Conservation (phyloP, 2,797 vertebrate species). For the Gorsachius magnificus region DNA sequence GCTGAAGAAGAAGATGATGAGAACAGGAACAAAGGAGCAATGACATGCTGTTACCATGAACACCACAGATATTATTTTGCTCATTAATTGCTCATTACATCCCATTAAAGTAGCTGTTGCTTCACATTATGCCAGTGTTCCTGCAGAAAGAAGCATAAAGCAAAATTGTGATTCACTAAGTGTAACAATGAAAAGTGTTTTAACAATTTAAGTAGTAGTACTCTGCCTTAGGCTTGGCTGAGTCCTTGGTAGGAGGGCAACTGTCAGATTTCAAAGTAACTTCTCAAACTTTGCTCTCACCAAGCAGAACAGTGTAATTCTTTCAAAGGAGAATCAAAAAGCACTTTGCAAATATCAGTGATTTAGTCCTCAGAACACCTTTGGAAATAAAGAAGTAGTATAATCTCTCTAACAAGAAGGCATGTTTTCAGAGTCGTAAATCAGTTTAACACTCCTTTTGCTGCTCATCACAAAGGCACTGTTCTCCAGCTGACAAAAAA, state of each 20-base stretch:
- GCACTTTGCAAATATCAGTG: not conserved
- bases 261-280: not conserved
- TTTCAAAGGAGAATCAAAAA: slow-evolving; percentile 4
- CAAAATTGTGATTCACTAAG: slow-evolving; percentile 40
- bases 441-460: not conserved
- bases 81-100: slow-evolving; percentile 60
- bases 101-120: slow-evolving; percentile 34
- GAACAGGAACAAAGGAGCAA: slow-evolving; percentile 51
- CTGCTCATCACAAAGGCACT: not conserved
- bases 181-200: not conserved
- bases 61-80: slow-evolving; percentile 55
- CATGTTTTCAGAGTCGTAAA: not conserved
- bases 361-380: not conserved
- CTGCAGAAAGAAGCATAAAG: not conserved
- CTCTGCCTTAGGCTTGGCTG: not conserved
- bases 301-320: not conserved
- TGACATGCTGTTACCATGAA: slow-evolving; percentile 36
- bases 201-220: not conserved
- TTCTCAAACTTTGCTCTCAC: not conserved
- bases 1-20: not conserved
- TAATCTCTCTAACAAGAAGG: not conserved
- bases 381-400: not conserved
- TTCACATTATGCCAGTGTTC: slow-evolving; percentile 9
- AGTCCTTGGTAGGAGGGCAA: not conserved
- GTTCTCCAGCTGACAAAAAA: not conserved